Evolutionary conservation across 2,113 vertebrate species (phyloP), one percentile per base, ranked within the genome.

Genomic region (Motacilla alba): DNA sequence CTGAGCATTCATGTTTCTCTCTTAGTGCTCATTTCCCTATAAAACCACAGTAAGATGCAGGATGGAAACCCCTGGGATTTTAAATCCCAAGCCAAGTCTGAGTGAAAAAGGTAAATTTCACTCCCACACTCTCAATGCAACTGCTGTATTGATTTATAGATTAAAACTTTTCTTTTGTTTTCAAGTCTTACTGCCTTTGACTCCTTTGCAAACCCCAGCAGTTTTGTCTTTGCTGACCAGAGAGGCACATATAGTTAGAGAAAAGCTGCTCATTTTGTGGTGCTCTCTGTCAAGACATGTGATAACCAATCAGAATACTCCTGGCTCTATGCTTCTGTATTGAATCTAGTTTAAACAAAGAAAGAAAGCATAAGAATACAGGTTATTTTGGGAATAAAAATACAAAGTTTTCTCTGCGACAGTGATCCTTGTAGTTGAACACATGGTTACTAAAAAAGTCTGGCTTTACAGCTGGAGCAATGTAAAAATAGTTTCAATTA

Each of bases 401-500:
- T 60, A 67, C 56, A 19, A 68, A 13, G 28, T 67, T 90, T 92
- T 84, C 10, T 77, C 41, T 94, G 43, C 19, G 37, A 50, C n/a
- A 44, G 85, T 28, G 56, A 83, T 78, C 58, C 86, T 92, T 96
- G 46, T 76, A 82, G 53, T 94, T 80, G 83, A 80, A 79, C 60
- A 92, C 64, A 53, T 75, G 70, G 87, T 95, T 94, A 84, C 74
- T 90, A 84, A 95, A 83, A 82, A 49, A 94, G 53, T 93, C 88
- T 96, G 89, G 68, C 72, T 91, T 91, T 96, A 91, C 94, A 95
- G 90, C 95, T 96, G 93, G 83, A 97, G 83, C 47, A 78, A 70
- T 85, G 47, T 60, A 96, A 94, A 97, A 97, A 97, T 96, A 97
- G 91, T 75, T 91, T 74, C 72, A 91, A 93, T 95, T 94, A 82